phyloP scores from a whole-genome alignment of 2,113 vertebrate species.

The Gallinago media region DNA sequence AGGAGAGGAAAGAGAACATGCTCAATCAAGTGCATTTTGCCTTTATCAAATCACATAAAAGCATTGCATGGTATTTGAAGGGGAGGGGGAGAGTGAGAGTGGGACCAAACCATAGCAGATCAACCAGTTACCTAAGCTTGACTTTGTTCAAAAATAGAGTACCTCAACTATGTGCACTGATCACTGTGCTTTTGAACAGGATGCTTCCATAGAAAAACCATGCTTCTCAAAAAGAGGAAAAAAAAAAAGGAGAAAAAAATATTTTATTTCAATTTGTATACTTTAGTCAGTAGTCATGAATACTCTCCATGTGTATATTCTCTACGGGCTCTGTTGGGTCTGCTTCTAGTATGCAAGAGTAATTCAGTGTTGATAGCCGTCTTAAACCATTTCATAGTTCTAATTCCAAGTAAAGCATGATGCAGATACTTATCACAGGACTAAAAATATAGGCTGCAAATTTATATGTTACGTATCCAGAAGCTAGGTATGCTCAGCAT shows the following conservation, averaged over 20 bases:
- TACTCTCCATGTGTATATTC: not conserved
- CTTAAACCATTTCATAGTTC: not conserved
- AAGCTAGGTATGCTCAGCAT: not conserved
- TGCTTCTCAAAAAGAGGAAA: not conserved
- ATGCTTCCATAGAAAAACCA: not conserved
- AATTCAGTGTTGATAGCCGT: not conserved
- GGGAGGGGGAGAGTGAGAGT: not conserved
- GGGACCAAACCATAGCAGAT: not conserved
- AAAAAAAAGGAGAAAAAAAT: not conserved
- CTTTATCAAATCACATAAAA: not conserved
- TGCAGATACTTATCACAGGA: not conserved
- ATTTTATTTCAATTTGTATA: not conserved
- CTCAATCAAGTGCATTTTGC: not conserved
- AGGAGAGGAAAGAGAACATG: not conserved
- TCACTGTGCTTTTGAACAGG: not conserved
- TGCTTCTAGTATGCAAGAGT: not conserved
- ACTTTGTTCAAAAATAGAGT: not conserved
- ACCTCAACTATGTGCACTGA: not conserved
- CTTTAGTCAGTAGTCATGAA: not conserved
- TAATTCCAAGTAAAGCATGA: not conserved
- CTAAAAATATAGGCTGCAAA: not conserved
- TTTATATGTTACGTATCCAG: not conserved
- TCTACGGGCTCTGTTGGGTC: not conserved
- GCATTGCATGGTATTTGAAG: not conserved
- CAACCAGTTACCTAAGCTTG: not conserved